Evolutionary conservation across 2,888 invertebrate species (phyloP), one percentile per base, ranked within the genome.

Genomic region (Pristionchus arcanus): DNA sequence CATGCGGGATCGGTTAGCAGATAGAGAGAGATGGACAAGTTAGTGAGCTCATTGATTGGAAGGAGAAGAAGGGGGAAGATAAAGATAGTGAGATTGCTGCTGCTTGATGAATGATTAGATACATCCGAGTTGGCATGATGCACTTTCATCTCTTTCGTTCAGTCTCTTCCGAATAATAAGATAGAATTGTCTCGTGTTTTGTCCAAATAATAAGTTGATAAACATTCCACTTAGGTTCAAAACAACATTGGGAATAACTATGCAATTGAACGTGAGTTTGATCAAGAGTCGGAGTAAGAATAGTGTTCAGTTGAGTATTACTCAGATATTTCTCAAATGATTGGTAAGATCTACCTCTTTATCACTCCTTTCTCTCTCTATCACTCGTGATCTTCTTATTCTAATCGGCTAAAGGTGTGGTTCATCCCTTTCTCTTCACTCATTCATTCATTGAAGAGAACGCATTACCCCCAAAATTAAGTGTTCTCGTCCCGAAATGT

Each of bases 31-130:
- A 71, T 34, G 59, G 84, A 85, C 59, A 59, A 85, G 81, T 81
- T 81, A 81, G 81, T 81, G 81, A 81, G 49, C 81, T 81, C 81
- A 81, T 81, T 49, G 81, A 81, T 81, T 81, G 81, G 84, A 59
- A 49, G 84, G 84, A 85, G 49, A 77, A 49, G 77, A 71, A 71
- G 34, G 71, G 81, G 49, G 77, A 71, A 71, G 77, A 77, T 77
- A 77, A 81, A 81, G 81, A 81, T 81, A 81, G 53, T 53, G 81
- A 81, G 49, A 81, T 49, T 49, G n/a, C n/a, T 63, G 63, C 63
- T 63, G 63, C 63, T 77, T 77, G 77, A 77, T 77, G 77, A 77
- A 81, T 81, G 81, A 81, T 81, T 28, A 81, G 81, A 81, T 81
- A 81, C 81, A 81, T 81, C 81, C 81, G 81, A 81, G 15, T 34